Evolutionary conservation across 2,797 vertebrate species (phyloP).

Genomic region (Botia kubotai): DNA sequence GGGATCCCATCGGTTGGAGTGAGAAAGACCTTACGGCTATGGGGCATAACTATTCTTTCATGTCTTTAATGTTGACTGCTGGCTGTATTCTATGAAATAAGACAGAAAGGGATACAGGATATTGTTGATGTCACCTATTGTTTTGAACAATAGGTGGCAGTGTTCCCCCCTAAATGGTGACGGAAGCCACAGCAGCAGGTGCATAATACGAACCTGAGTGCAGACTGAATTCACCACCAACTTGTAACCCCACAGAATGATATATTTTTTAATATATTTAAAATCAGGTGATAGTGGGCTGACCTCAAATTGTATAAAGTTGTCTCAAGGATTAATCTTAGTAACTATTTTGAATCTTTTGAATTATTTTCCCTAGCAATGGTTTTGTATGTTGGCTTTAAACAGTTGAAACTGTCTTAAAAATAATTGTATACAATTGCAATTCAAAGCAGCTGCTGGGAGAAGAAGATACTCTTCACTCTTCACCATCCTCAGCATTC

Average conservation of each 20-base stretch:
- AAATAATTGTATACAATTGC: too few relatives aligned
- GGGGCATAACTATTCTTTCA: conserved; percentile 40
- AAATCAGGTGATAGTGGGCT: conserved; percentile 50
- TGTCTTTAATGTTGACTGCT: conserved; percentile 41
- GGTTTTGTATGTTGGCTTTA: too few relatives aligned
- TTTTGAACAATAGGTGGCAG: conserved; percentile 66
- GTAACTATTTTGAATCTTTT: too few relatives aligned
- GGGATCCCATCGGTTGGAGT: conserved; percentile 42
- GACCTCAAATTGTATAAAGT: background rate
- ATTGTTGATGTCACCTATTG: background rate
- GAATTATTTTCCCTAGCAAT: too few relatives aligned
- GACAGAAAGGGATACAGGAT: background rate
- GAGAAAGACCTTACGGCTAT: conserved; percentile 54
- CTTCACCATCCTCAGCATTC: too few relatives aligned
- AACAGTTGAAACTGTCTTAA: too few relatives aligned
- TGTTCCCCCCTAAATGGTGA: conserved; percentile 58
- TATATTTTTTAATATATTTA: background rate
- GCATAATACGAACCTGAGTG: conserved; percentile 8
- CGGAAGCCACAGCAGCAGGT: conserved; percentile 51
- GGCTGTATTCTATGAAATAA: conserved; percentile 1
- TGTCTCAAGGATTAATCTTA: too few relatives aligned
- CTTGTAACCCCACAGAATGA: background rate
- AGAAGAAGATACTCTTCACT: too few relatives aligned
- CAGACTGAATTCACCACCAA: conserved; percentile 26
- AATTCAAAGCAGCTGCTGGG: too few relatives aligned